Evolutionary conservation across 1,140 invertebrate genomes (phyloP).

Genomic region (Drosophila virilis): DNA sequence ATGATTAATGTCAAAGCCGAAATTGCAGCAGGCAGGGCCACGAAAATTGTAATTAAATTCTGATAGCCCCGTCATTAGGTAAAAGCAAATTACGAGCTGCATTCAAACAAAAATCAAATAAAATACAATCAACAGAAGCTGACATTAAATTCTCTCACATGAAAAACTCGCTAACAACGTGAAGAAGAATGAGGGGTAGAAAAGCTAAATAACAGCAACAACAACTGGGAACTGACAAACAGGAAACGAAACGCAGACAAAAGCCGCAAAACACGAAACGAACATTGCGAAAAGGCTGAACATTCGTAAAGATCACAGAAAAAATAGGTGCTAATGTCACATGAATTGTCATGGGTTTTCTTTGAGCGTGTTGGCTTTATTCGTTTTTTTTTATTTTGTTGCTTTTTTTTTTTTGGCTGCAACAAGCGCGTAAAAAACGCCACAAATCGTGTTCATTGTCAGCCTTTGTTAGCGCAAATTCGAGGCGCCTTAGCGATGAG

Average conservation of each 20-base stretch:
- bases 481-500: slow-evolving; percentile 5
- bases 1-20: slow-evolving; percentile 61
- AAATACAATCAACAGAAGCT: background rate
- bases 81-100: slow-evolving; percentile 45
- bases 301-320: slow-evolving; percentile 2
- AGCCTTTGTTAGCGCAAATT: slow-evolving; percentile 25
- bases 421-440: slow-evolving; percentile 17
- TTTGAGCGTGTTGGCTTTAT: background rate
- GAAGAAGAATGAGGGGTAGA: slow-evolving; percentile 30
- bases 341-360: slow-evolving; percentile 39
- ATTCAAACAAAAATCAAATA: slow-evolving; percentile 1
- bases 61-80: slow-evolving; percentile 40
- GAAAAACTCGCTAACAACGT: background rate
- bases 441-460: slow-evolving; percentile 41
- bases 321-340: slow-evolving; percentile 45
- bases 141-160: too few relatives aligned
- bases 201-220: slow-evolving; percentile 24
- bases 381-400: too few relatives aligned
- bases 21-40: slow-evolving; percentile 6
- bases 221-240: slow-evolving; percentile 4
- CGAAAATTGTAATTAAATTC: slow-evolving; percentile 46
- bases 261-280: slow-evolving; percentile 8
- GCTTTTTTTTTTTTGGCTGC: slow-evolving; percentile 16
- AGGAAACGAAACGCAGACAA: slow-evolving; percentile 37
- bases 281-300: slow-evolving; percentile 37